Evolutionary conservation across 2,113 vertebrate species (phyloP).

Genomic region (Pygoscelis antarcticus): DNA sequence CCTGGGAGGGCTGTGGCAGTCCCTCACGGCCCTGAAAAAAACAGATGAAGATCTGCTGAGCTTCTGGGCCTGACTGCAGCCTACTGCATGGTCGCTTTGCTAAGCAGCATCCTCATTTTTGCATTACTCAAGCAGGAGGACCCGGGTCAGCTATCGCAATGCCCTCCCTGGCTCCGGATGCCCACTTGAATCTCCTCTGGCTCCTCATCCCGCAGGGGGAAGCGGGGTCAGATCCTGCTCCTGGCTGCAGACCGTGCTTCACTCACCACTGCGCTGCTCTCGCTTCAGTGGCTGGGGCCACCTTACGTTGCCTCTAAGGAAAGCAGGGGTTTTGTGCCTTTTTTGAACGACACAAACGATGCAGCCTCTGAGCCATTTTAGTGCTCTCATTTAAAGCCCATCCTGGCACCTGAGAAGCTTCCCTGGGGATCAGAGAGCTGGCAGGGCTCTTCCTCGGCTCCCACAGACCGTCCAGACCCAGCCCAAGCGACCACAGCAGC

Average conservation of each 20-base stretch:
- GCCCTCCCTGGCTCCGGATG: not conserved
- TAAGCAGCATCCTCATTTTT: not conserved
- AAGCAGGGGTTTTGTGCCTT: rapidly evolving
- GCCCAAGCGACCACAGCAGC: rapidly evolving
- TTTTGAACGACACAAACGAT: rapidly evolving
- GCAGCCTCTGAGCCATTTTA: not conserved
- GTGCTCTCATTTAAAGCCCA: not conserved
- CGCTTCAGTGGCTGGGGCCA: rapidly evolving
- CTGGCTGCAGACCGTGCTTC: not conserved
- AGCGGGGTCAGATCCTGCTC: not conserved
- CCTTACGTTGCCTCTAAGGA: rapidly evolving
- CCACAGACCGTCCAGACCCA: not conserved
- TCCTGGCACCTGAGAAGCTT: not conserved
- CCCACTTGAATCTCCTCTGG: not conserved
- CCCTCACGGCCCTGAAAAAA: not conserved
- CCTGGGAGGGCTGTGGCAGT: not conserved
- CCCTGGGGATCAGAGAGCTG: not conserved
- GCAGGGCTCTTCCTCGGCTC: not conserved
- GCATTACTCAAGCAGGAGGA: not conserved
- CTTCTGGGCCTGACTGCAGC: not conserved
- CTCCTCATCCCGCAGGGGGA: not conserved
- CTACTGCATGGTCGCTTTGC: rapidly evolving
- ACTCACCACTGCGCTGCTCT: not conserved
- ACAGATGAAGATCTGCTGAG: not conserved
- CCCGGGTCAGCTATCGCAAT: rapidly evolving